Evolutionary conservation across 2,797 vertebrate species (phyloP), one percentile per base, ranked within the genome.

Genomic region (Holocentrus rufus): DNA sequence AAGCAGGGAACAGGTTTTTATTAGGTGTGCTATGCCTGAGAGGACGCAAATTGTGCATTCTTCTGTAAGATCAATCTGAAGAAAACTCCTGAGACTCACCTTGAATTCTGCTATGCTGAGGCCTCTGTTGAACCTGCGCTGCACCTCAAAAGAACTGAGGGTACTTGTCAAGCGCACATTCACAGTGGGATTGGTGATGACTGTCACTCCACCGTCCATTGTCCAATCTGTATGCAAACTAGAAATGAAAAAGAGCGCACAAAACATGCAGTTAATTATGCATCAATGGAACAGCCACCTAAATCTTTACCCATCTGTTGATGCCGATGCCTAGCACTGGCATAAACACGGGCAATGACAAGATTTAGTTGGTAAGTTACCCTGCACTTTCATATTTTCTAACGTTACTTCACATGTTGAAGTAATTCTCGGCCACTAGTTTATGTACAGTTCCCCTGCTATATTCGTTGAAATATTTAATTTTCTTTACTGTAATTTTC

Each of bases 91-190:
- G 4, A 20, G 36, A 56, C 85, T 89, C 87, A 97, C 97, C 95
- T 98, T 98, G 22, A 98, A 91, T 62, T 96, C 95, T 7, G 94
- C 95, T 62, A 98, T 82, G 17, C 90, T 95, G 54, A 96, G 91
- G 36, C 95, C 94, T 66, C 95, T 92, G 60, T 93, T 92, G 86
- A 96, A 96, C 18, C 92, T 93, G 74, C 94, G 93, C 55, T 89
- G 88, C 7, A 82, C 81, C 60, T 95, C 93, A 65, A 96, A 96
- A 27, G 91, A 89, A 75, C 92, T 94, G 31, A 96, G 77, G 72
- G 92, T 93, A 90, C 93, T 97, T 17, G 95, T 97, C 36, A 98
- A 53, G 54, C 94, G 93, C 60, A 97, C 91, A 42, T 92, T 89
- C 66, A 97, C 96, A 1, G 68, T 86, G 6, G 95, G 94, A 50